Base-by-base conservation (phyloP, 2,888 invertebrate genomes). In the Stenotaenia linearis region DNA sequence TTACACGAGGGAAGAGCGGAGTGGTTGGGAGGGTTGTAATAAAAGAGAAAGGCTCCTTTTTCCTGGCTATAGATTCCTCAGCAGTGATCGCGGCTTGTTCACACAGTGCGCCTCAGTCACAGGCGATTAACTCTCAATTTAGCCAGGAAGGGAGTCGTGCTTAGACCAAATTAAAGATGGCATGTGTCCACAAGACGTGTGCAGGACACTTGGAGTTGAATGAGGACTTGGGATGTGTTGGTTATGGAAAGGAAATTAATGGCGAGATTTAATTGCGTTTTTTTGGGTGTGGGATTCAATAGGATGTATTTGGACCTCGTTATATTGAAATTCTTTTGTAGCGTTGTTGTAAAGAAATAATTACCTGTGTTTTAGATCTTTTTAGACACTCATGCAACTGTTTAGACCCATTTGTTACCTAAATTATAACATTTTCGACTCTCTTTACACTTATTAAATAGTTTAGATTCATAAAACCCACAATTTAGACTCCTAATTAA, bases 91-190 rank as follows among this genome's bases (percentile, higher is more conserved):
- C 23, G 56, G 56, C 56, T 56, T 56, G 56, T 56, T 56, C 56
- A 56, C 56, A 56, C 18, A 56, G 21, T 56, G 56, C 1, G 56
- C n/a, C 56, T 56, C 56, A 56, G 56, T 56, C 56, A 56, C 56
- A 56, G 56, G 56, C 56, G 56, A 56, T 56, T 56, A 56, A 56
- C 56, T 56, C 56, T 56, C 56, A 56, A 56, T 56, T 56, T 56
- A 56, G 56, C 56, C 56, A 18, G 15, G 56, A 56, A 56, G 56
- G 21, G 56, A 56, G 21, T 56, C 56, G 56, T 56, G n/a, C 56
- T 56, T 23, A 56, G 56, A 23, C 56, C 56, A 56, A 56, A 56
- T 56, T 56, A 56, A 56, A 56, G 56, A 56, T 56, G 56, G 56
- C 56, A 56, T 56, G 56, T 56, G 56, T 56, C 56, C 23, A n/a